These are phyloP conservation scores for Acrocephalus arundinaceus DNA, from an alignment of 2,113 vertebrate species.

Conservation along the genomic window DNA sequence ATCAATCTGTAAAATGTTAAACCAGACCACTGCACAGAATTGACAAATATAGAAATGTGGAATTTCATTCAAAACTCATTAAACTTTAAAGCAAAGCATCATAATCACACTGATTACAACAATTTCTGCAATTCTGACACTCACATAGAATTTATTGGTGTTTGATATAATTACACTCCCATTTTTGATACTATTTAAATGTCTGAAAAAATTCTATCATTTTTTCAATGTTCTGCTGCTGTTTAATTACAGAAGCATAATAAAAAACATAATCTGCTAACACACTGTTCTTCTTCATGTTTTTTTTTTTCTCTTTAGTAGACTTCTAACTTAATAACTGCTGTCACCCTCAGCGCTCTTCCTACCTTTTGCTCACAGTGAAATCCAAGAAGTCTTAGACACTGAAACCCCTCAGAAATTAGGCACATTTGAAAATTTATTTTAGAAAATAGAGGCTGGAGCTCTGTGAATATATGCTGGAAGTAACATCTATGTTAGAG, in stretches of 20 bases:
- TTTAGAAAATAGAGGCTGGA: not conserved
- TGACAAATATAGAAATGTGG: not conserved
- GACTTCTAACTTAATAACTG: slow-evolving; percentile 39
- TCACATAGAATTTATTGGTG: not conserved
- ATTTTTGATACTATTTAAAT: not conserved
- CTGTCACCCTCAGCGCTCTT: not conserved
- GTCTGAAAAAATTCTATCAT: not conserved
- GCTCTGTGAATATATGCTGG: not conserved
- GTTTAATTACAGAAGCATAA: not conserved
- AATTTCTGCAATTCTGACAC: not conserved
- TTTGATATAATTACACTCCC: not conserved
- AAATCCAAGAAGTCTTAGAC: not conserved
- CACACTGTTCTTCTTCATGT: not conserved
- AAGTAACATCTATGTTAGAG: not conserved
- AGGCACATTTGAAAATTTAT: not conserved
- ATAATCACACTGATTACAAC: not conserved
- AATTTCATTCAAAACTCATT: not conserved
- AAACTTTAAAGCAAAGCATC: not conserved
- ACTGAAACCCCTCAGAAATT: slow-evolving; percentile 41
- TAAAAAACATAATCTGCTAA: not conserved
- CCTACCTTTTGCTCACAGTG: slow-evolving; percentile 36
- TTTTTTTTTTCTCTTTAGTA: not conserved
- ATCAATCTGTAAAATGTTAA: not conserved
- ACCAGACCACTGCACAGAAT: not conserved
- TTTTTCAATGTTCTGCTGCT: not conserved